phyloP scores from a whole-genome alignment of 23 tunicate species.

The Ascidia mentula region DNA sequence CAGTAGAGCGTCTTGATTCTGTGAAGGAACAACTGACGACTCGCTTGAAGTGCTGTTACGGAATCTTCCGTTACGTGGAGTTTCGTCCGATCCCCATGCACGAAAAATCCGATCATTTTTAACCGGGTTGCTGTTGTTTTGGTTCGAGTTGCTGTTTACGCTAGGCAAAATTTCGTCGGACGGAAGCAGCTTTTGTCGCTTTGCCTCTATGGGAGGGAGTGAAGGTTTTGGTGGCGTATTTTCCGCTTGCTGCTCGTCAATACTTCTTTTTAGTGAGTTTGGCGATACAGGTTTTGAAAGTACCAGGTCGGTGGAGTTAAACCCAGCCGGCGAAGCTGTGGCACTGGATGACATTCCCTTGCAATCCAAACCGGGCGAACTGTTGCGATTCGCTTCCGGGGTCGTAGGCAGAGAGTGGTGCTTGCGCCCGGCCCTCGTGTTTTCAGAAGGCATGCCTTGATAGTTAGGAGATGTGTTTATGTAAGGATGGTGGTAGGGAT shows the following conservation, averaged over 20 bases:
- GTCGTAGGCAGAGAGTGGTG: neutral
- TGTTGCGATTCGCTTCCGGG: neutral
- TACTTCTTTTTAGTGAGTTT: neutral
- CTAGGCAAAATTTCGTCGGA: neutral
- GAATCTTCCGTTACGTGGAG: no score
- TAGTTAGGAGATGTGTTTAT: neutral
- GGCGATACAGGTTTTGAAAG: neutral
- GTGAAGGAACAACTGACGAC: no score
- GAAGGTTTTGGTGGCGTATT: neutral
- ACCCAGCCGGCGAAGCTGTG: neutral
- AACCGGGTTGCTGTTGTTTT: conserved; percentile 10
- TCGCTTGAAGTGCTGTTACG: no score
- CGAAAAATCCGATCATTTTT: neutral
- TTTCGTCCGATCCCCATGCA: neutral
- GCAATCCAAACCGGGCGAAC: neutral
- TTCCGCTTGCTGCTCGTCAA: neutral
- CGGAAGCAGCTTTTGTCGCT: neutral
- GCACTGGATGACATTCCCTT: neutral
- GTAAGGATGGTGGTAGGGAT: neutral
- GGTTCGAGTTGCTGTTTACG: neutral
- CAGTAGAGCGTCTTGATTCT: no score
- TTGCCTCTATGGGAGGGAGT: neutral
- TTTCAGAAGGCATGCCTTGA: neutral
- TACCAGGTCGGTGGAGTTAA: neutral
- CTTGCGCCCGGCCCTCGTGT: neutral